These are phyloP conservation scores for Helarctos malayanus DNA, from an alignment of 2,797 vertebrate genomes.

Conservation along the genomic window DNA sequence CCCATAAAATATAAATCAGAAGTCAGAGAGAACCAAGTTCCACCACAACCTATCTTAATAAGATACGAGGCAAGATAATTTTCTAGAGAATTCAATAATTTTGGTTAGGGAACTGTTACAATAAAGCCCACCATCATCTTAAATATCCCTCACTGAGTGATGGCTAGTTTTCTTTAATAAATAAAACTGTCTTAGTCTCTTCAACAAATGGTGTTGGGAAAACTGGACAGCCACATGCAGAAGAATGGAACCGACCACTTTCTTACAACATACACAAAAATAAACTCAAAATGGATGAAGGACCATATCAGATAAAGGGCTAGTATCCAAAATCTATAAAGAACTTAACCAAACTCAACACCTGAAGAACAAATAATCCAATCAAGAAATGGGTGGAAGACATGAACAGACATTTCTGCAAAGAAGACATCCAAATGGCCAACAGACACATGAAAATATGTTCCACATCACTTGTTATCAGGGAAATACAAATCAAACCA, in stretches of 20 bases:
- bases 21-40: neutral
- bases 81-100: neutral
- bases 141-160: neutral
- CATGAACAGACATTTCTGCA: no score
- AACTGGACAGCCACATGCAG: neutral
- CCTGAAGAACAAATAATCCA: no score
- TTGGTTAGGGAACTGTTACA: neutral
- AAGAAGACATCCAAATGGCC: no score
- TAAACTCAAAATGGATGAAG: neutral
- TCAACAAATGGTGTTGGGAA: neutral
- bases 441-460: no score
- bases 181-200: neutral
- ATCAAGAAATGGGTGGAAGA: no score
- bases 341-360: no score
- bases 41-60: neutral
- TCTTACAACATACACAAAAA: neutral
- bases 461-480: no score
- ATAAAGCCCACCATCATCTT: neutral
- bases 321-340: no score
- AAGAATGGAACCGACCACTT: neutral
- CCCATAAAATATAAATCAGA: conserved; percentile 17
- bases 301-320: no score
- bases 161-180: neutral
- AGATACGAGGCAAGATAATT: neutral
- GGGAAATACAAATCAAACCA: no score